Percentiles rank a stretch among this genome's conserved stretches.
These are phyloP conservation scores for Lithobates pipiens DNA, from an alignment of 2,797 vertebrate species.

Conservation along the genomic window DNA sequence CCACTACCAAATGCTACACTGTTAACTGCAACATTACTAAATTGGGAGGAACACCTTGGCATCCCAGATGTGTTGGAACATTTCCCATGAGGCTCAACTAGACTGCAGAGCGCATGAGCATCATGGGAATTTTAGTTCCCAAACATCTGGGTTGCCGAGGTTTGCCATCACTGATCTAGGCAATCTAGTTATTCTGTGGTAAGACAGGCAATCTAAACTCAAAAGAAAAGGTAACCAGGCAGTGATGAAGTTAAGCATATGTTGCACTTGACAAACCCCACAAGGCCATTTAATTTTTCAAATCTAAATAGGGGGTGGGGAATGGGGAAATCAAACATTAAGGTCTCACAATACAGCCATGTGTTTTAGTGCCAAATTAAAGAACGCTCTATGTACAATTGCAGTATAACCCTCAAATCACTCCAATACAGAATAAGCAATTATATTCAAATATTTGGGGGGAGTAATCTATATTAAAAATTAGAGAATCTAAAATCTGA, in stretches of 20 bases:
- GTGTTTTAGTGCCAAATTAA: not conserved
- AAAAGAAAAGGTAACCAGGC: constrained; percentile 15
- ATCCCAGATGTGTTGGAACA: no score
- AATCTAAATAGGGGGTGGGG: constrained; percentile 16
- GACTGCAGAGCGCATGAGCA: no score
- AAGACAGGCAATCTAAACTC: not conserved
- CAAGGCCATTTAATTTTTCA: not conserved
- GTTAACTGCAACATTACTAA: no score
- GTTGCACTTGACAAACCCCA: constrained; percentile 35
- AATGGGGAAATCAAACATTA: not conserved
- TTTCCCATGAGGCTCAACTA: no score
- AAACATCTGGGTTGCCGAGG: no score
- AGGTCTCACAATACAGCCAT: not conserved
- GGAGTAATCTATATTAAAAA: not conserved
- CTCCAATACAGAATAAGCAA: not conserved
- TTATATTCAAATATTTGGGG: not conserved
- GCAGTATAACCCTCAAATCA: not conserved
- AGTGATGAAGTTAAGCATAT: constrained; percentile 31
- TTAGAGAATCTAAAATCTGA: not conserved
- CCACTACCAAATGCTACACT: no score
- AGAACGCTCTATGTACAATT: not conserved
- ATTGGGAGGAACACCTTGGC: no score
- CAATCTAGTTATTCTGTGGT: no score
- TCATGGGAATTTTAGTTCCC: no score
- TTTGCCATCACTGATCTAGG: no score